Percentiles rank a stretch among this genome's conserved stretches.
Evolutionary conservation across 2,797 vertebrate species (phyloP).

Genomic region (Carapus acus): DNA sequence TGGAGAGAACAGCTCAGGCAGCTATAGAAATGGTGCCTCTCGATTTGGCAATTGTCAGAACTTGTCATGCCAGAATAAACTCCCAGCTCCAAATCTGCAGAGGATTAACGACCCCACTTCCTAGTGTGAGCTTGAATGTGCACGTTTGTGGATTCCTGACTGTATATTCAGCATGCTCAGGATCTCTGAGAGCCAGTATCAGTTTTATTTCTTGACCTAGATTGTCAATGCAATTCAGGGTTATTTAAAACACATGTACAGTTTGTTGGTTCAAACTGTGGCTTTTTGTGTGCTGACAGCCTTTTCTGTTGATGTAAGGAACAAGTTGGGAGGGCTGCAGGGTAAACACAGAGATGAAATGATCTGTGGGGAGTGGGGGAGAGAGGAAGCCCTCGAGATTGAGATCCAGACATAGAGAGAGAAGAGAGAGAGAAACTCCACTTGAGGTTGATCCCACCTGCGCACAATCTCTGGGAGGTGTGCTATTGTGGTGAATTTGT

Average conservation of each 20-base stretch:
- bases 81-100: slow-evolving; percentile 59
- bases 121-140: slow-evolving; percentile 44
- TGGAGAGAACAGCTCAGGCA: slow-evolving; percentile 39
- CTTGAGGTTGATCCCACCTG: too few species aligned
- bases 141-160: slow-evolving; percentile 16
- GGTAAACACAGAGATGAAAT: background rate
- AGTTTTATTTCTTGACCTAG: slow-evolving; percentile 52
- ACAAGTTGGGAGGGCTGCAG: background rate
- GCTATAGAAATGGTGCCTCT: slow-evolving; percentile 58
- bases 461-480: too few species aligned
- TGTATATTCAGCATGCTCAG: slow-evolving; percentile 30
- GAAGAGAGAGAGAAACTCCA: background rate
- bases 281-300: slow-evolving; percentile 19
- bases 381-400: too few species aligned
- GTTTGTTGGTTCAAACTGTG: slow-evolving; percentile 29
- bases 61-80: slow-evolving; percentile 51
- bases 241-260: slow-evolving; percentile 62
- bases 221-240: slow-evolving; percentile 42
- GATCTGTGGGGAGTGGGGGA: background rate
- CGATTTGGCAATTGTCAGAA: slow-evolving; percentile 56
- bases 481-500: too few species aligned
- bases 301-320: slow-evolving; percentile 9
- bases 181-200: slow-evolving; percentile 26
- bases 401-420: too few species aligned
- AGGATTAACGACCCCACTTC: slow-evolving; percentile 54